phyloP scores from a whole-genome alignment of 2,113 vertebrate species.

The Myiopsitta monachus region DNA sequence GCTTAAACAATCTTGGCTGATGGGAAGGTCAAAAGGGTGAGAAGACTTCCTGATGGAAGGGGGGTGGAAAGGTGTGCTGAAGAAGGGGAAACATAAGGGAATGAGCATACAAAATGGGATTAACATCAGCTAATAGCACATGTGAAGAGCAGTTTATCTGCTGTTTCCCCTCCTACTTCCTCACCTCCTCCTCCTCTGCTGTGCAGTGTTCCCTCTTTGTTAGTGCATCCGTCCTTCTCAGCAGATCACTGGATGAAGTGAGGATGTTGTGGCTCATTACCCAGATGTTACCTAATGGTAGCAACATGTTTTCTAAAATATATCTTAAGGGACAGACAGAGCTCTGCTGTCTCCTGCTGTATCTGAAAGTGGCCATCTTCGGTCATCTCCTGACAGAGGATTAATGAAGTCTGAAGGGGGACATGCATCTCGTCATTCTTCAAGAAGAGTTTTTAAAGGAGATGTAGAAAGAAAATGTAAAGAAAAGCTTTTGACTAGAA shows the following conservation, averaged over 20 bases:
- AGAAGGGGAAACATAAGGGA: not conserved
- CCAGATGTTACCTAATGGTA: conserved; percentile 18
- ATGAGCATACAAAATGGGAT: conserved; percentile 25
- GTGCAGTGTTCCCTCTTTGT: not conserved
- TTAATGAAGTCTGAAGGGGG: conserved; percentile 29
- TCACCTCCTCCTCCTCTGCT: not conserved
- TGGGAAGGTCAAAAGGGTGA: not conserved
- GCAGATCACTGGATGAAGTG: not conserved
- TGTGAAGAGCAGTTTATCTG: conserved; percentile 6
- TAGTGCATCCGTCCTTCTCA: not conserved
- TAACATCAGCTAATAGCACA: conserved; percentile 30
- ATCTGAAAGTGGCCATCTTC: not conserved
- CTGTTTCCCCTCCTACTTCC: not conserved
- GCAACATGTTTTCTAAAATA: not conserved
- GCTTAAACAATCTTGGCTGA: not conserved
- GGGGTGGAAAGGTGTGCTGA: not conserved
- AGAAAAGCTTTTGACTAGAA: not conserved
- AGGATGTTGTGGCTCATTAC: conserved; percentile 14
- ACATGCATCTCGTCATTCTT: not conserved
- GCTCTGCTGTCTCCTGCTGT: not conserved
- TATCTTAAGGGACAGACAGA: not conserved
- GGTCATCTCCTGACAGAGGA: not conserved
- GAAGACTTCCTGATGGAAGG: not conserved
- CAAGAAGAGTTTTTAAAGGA: not conserved
- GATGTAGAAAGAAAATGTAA: not conserved